These are phyloP conservation scores for Holacanthus passer DNA, from an alignment of 2,113 vertebrate species.

Conservation along the genomic window DNA sequence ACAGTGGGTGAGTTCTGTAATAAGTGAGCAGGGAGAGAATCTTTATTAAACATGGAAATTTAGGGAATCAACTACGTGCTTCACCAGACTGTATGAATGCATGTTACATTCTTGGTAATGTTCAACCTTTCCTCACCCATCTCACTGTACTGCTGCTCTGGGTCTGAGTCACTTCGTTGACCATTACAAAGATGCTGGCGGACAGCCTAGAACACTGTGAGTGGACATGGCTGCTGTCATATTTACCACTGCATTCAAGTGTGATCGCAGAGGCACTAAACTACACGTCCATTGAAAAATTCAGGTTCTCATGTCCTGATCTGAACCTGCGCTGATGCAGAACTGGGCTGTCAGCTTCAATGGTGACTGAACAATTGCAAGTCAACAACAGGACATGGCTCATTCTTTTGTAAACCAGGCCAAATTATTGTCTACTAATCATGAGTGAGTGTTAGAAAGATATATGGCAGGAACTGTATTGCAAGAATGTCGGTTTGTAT, in stretches of 20 bases:
- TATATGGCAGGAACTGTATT: constrained; percentile 37
- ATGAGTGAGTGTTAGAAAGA: constrained; percentile 25
- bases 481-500: constrained; percentile 43
- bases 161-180: constrained; percentile 44
- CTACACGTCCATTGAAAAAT: background rate
- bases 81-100: constrained; percentile 12
- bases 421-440: constrained; percentile 44
- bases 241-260: constrained; percentile 19
- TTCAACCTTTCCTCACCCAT: constrained; percentile 44
- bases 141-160: constrained; percentile 34
- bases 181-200: constrained; percentile 48
- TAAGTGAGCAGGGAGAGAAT: background rate
- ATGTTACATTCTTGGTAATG: constrained; percentile 52
- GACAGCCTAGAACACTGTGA: constrained; percentile 20
- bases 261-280: background rate
- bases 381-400: constrained; percentile 59
- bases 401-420: constrained; percentile 42
- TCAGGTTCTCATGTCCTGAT: background rate
- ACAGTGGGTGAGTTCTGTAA: background rate
- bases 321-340: constrained; percentile 6
- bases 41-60: constrained; percentile 22
- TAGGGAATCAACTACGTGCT: constrained; percentile 4
- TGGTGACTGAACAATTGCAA: constrained; percentile 37
- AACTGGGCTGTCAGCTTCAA: constrained; percentile 9
- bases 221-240: background rate